A percentile compares a stretch with the other conserved stretches of the same genome.
Evolutionary conservation across 2,888 invertebrate genomes (phyloP).

Genomic region (Pseudococcus jackbeardsleyi): DNA sequence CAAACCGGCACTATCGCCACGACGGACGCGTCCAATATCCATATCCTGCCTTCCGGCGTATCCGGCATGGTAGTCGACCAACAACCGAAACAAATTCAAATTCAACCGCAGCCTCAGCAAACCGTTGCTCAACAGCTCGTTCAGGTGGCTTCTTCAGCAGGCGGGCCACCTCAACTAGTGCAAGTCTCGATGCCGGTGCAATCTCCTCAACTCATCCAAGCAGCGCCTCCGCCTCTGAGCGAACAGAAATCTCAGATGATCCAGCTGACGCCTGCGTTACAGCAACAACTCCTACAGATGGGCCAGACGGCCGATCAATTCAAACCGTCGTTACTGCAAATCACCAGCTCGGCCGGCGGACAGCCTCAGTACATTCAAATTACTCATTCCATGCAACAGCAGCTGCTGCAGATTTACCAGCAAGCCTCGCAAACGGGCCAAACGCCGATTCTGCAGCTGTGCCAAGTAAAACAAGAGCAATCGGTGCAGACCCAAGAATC

Average conservation of each 20-base stretch:
- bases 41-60: not conserved
- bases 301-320: not conserved
- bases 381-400: slow-evolving; percentile 44
- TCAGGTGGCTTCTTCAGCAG: slow-evolving; percentile 18
- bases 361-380: slow-evolving; percentile 59
- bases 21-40: not conserved
- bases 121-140: slow-evolving; percentile 23
- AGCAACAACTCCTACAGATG: slow-evolving; percentile 64
- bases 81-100: not conserved
- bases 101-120: not conserved
- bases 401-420: slow-evolving; percentile 54
- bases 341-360: slow-evolving; percentile 52
- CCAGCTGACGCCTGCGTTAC: slow-evolving; percentile 54
- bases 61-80: not conserved
- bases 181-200: slow-evolving; percentile 52
- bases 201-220: slow-evolving; percentile 46
- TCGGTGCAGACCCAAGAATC: slow-evolving; percentile 50
- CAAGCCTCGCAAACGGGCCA: slow-evolving; percentile 49
- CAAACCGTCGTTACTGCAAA: slow-evolving; percentile 44
- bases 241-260: slow-evolving; percentile 59
- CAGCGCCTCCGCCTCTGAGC: not conserved
- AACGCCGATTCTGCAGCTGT: slow-evolving; percentile 45
- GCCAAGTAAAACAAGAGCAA: slow-evolving; percentile 48
- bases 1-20: not conserved
- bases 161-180: slow-evolving; percentile 48